phyloP scores from a whole-genome alignment of 2,113 vertebrate genomes.

The Daphoenositta chrysoptera region DNA sequence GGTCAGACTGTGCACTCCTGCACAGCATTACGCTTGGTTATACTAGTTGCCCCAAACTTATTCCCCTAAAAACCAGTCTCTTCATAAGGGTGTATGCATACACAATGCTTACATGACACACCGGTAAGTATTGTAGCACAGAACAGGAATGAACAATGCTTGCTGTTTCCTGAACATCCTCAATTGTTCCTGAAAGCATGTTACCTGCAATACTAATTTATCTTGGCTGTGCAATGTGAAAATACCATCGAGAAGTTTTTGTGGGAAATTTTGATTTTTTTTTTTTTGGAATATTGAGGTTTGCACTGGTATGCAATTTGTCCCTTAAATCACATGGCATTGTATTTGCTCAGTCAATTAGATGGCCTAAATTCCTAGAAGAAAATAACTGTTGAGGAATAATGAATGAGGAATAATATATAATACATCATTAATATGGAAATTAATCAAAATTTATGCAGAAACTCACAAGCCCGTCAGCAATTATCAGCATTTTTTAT shows the following conservation, averaged over 20 bases:
- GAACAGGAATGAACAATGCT: not conserved
- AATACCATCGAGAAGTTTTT: not conserved
- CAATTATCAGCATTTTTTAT: not conserved
- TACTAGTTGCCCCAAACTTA: not conserved
- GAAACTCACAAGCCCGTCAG: not conserved
- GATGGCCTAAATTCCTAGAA: not conserved
- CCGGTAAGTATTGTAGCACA: not conserved
- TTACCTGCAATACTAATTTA: not conserved
- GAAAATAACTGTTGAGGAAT: not conserved
- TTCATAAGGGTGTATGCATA: not conserved
- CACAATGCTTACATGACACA: not conserved
- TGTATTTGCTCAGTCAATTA: not conserved
- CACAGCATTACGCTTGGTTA: not conserved
- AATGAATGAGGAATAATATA: not conserved
- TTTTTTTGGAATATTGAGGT: accelerated
- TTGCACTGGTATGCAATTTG: not conserved
- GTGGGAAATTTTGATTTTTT: not conserved
- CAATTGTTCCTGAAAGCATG: not conserved
- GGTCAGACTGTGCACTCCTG: not conserved
- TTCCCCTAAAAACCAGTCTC: not conserved
- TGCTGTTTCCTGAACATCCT: not conserved
- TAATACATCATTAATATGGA: not conserved
- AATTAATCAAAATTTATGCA: slow-evolving; percentile 13
- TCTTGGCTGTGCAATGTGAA: not conserved
- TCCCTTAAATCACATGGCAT: not conserved